These are phyloP conservation scores for Synergus laeviventris DNA, from an alignment of 2,888 invertebrate species.

Conservation along the genomic window DNA sequence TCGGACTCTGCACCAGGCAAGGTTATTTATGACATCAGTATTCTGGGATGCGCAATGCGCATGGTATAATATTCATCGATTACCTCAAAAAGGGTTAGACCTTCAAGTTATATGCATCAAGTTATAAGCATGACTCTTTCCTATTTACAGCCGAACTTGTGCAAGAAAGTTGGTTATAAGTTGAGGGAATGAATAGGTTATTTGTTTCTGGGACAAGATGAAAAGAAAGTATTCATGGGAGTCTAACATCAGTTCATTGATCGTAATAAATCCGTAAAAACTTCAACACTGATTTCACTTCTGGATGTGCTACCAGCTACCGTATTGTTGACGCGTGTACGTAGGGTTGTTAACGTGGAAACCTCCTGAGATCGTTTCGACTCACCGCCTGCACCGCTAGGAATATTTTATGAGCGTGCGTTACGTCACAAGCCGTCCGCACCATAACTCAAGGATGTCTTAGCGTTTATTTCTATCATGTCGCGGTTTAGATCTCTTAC, in stretches of 20 bases:
- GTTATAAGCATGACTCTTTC: too few species aligned
- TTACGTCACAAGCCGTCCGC: slow-evolving; percentile 64
- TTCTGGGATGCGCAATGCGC: too few species aligned
- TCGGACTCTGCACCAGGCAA: too few species aligned
- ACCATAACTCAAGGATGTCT: slow-evolving; percentile 65
- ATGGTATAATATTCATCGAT: too few species aligned
- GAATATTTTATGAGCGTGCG: slow-evolving; percentile 63
- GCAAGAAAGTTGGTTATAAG: not conserved
- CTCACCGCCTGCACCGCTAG: slow-evolving; percentile 55
- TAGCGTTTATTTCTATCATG: slow-evolving; percentile 63
- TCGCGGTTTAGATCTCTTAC: slow-evolving; percentile 53
- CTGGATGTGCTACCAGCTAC: slow-evolving; percentile 48
- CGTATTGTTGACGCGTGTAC: slow-evolving; percentile 54
- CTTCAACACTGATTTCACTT: slow-evolving; percentile 51
- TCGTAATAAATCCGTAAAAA: slow-evolving; percentile 43
- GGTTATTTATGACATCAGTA: too few species aligned
- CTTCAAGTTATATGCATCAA: too few species aligned
- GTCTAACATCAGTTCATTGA: slow-evolving; percentile 41
- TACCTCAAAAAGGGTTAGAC: too few species aligned
- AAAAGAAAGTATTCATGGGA: slow-evolving; percentile 23
- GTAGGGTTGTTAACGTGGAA: slow-evolving; percentile 56
- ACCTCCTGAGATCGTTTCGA: slow-evolving; percentile 55
- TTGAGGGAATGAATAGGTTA: not conserved
- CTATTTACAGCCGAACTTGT: too few species aligned
- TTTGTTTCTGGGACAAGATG: not conserved